Percentiles rank a stretch among this genome's conserved stretches.
phyloP scores from a whole-genome alignment of 2,113 vertebrate species.

The Phyllopteryx taeniolatus region DNA sequence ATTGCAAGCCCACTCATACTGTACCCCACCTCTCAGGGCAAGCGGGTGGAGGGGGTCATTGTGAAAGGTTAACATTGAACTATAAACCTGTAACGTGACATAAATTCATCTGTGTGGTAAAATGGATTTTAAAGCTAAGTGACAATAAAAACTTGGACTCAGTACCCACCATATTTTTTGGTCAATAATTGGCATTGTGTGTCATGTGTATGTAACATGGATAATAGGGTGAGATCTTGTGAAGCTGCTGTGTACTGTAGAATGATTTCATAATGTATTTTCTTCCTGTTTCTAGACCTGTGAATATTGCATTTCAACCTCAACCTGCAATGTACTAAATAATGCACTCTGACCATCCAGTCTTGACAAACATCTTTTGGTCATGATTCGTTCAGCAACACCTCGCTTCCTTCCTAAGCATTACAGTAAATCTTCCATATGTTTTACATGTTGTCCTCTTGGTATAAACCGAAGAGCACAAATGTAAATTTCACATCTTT shows the following conservation, averaged over 20 bases:
- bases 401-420: not conserved
- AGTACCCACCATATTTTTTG: not conserved
- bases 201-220: not conserved
- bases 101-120: slow-evolving; percentile 27
- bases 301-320: not conserved
- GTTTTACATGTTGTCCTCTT: too few relatives aligned
- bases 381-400: not conserved
- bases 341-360: not conserved
- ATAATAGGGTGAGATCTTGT: not conserved
- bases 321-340: not conserved
- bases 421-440: not conserved
- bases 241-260: not conserved
- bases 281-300: not conserved
- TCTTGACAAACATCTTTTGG: not conserved
- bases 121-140: not conserved
- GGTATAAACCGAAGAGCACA: too few relatives aligned
- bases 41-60: slow-evolving; percentile 22
- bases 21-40: slow-evolving; percentile 56
- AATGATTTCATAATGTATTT: not conserved
- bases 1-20: slow-evolving; percentile 40
- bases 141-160: not conserved
- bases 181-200: not conserved
- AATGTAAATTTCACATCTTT: too few relatives aligned
- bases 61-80: slow-evolving; percentile 76
- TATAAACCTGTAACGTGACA: slow-evolving; percentile 44